phyloP scores from a whole-genome alignment of 2,888 invertebrate species.

The Pasiphila rectangulata region DNA sequence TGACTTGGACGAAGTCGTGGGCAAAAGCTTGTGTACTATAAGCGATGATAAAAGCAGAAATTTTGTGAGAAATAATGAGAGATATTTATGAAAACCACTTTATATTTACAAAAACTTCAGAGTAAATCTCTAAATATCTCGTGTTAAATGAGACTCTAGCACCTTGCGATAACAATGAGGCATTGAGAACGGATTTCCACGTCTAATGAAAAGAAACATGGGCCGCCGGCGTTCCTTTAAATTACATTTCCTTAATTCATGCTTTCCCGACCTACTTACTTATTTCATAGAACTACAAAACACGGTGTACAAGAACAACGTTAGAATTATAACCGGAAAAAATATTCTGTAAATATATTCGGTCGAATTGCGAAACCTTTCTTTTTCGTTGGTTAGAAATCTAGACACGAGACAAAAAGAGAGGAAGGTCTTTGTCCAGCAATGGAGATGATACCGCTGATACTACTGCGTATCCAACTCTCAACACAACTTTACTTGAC shows the following conservation, averaged over 20 bases:
- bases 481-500: no score
- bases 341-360: neutral
- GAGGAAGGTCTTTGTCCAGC: no score
- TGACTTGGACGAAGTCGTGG: no score
- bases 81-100: neutral
- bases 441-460: no score
- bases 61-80: neutral
- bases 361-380: no score
- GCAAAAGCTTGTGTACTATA: neutral
- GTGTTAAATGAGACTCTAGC: constrained; percentile 6
- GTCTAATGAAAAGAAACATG: constrained; percentile 25
- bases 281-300: no score
- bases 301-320: no score
- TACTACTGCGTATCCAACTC: no score
- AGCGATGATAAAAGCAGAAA: neutral
- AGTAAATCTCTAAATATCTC: neutral
- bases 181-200: constrained; percentile 19
- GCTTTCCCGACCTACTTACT: constrained; percentile 8
- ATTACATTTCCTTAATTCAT: constrained; percentile 22
- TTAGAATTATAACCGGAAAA: neutral
- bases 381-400: no score
- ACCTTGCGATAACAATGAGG: constrained; percentile 21
- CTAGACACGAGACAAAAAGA: no score
- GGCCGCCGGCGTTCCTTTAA: constrained; percentile 16
- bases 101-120: constrained; percentile 3